Evolutionary conservation across 2,113 vertebrate species (phyloP), one percentile per base, ranked within the genome.

Genomic region (Coracopsis vasa): DNA sequence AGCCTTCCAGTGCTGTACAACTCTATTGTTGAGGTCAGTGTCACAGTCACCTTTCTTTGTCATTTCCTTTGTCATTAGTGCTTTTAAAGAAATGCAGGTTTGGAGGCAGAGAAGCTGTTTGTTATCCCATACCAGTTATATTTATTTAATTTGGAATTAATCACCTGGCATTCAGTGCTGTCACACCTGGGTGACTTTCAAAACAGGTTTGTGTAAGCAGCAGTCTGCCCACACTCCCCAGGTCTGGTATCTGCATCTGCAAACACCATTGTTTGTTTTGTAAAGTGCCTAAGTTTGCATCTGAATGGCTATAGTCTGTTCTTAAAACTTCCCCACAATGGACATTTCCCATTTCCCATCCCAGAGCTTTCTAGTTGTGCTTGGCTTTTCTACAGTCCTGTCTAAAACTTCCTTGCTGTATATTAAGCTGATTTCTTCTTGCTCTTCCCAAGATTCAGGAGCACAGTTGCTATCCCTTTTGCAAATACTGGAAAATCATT

Each of bases 401-500:
- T 56, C 54, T 92, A 89, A 91, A 94, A 79, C 17, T 80, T 80
- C 47, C 64, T 66, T 80, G 41, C 71, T 89, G 31, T 90, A 87
- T 90, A 87, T 72, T 64, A 66, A 75, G 28, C 50, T 69, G 65
- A 44, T 95, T 85, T 86, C 69, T 92, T 80, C 73, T 79, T 89
- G 77, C 45, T 53, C n/a, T 78, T 85, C 78, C 51, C 66, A 72
- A n/a, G 23, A 35, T 88, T 86, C 54, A 91, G 73, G 39, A 71
- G 69, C 67, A 75, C 18, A 81, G 89, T 75, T 45, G 33, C 84
- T 84, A 74, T 79, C 77, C 83, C 41, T 84, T 87, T 85, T 85
- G 87, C 81, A 93, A 96, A 88, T 91, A 75, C 3, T 79, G 80
- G 89, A 71, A 94, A 93, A 89, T 67, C 69, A 69, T 94, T 84